These are phyloP conservation scores for Phalacrocorax aristotelis DNA, from an alignment of 2,113 vertebrate genomes.

Conservation along the genomic window DNA sequence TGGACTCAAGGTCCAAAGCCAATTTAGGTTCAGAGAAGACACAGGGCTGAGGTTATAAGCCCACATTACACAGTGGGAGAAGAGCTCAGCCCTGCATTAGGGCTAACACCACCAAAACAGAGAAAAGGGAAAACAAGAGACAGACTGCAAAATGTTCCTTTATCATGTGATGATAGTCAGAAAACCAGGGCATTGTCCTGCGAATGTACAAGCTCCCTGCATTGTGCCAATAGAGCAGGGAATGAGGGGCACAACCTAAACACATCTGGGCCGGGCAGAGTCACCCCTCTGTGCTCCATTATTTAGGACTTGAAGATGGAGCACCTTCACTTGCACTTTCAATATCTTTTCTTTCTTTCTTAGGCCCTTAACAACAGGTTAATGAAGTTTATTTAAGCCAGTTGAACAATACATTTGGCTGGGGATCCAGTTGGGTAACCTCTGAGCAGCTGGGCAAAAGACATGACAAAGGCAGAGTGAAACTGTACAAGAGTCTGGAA, in stretches of 20 bases:
- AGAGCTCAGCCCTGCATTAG: not conserved
- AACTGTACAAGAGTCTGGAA: not conserved
- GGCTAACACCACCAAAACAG: not conserved
- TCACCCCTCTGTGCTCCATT: not conserved
- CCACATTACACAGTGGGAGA: not conserved
- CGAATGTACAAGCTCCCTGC: not conserved
- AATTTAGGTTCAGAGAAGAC: constrained; percentile 14
- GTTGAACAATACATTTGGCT: not conserved
- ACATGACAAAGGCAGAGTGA: not conserved
- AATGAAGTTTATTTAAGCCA: not conserved
- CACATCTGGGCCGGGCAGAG: not conserved
- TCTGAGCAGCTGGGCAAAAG: not conserved
- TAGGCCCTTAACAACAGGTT: not conserved
- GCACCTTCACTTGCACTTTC: not conserved
- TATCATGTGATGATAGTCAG: not conserved
- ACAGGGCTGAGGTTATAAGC: not conserved
- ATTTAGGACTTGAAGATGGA: not conserved
- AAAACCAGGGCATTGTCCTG: not conserved
- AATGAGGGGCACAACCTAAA: not conserved
- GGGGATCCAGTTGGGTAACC: not conserved
- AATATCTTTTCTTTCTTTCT: not conserved
- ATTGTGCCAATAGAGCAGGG: not conserved
- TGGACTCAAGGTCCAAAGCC: constrained; percentile 7
- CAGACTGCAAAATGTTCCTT: not conserved
- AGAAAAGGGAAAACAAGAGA: not conserved